Percentiles rank a stretch among this genome's conserved stretches.
Evolutionary conservation across 1,140 invertebrate genomes (phyloP).

Genomic region (Bombus pascuorum): DNA sequence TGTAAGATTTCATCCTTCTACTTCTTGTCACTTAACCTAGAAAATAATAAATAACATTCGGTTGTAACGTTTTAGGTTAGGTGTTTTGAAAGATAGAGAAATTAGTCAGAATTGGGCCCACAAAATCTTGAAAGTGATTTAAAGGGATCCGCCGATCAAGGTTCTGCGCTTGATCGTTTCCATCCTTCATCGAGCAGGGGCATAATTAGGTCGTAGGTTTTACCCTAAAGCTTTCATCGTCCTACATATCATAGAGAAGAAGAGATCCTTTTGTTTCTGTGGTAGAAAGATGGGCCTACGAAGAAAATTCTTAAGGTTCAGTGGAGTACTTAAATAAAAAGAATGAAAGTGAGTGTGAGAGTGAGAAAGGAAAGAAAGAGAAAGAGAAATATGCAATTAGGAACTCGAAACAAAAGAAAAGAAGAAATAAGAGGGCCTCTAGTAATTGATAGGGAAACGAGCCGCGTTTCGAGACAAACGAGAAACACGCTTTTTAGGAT

Average conservation of each 20-base stretch:
- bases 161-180: constrained; percentile 44
- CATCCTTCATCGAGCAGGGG: constrained; percentile 58
- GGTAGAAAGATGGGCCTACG: constrained; percentile 59
- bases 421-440: constrained; percentile 42
- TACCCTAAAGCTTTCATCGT: constrained; percentile 70
- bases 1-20: background rate
- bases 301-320: constrained; percentile 41
- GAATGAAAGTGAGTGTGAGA: background rate
- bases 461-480: constrained; percentile 50
- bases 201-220: constrained; percentile 62
- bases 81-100: background rate
- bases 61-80: too few relatives aligned
- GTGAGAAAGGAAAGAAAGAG: constrained; percentile 42
- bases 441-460: constrained; percentile 55
- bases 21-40: background rate
- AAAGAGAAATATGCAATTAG: constrained; percentile 41
- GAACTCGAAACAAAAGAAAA: constrained; percentile 9
- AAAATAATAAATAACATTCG: background rate
- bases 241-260: constrained; percentile 74
- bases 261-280: constrained; percentile 43
- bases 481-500: constrained; percentile 65
- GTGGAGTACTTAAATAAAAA: constrained; percentile 18
- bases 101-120: background rate
- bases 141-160: constrained; percentile 23
- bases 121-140: background rate